Conservation (phyloP, 1,140 invertebrate species). For the Leptinotarsa defecta region DNA sequence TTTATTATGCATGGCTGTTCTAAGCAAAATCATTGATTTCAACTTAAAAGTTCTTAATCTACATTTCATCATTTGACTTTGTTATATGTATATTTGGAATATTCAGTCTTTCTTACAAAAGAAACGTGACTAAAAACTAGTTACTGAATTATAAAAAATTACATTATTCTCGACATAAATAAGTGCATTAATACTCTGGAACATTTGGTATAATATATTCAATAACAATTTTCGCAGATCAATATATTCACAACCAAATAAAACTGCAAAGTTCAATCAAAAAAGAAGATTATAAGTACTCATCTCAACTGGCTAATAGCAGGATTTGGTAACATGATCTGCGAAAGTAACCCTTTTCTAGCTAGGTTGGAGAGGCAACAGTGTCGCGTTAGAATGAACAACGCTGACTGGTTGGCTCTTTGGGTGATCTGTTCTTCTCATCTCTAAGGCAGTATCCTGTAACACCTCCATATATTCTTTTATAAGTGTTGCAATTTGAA, state of each 20-base stretch:
- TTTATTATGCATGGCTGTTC: too few species aligned
- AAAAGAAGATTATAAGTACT: neutral
- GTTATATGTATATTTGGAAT: conserved; percentile 33
- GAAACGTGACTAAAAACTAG: conserved; percentile 23
- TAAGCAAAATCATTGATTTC: neutral
- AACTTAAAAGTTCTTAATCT: neutral
- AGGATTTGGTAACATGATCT: conserved; percentile 51
- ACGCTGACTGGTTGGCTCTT: conserved; percentile 57
- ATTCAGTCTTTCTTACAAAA: conserved; percentile 41
- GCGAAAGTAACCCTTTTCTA: conserved; percentile 57
- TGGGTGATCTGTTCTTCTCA: conserved; percentile 43
- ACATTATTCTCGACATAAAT: conserved; percentile 19
- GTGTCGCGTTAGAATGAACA: conserved; percentile 57
- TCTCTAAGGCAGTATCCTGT: conserved; percentile 55
- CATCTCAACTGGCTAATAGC: conserved; percentile 35
- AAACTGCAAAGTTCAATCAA: neutral
- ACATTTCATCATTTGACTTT: neutral
- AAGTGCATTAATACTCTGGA: conserved; percentile 24
- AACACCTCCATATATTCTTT: conserved; percentile 88
- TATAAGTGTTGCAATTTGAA: conserved; percentile 91
- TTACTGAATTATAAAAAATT: conserved; percentile 4
- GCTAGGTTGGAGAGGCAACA: conserved; percentile 58
- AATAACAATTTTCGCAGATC: conserved; percentile 27
- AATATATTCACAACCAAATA: conserved; percentile 9
- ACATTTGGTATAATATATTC: conserved; percentile 24